Base-by-base conservation (phyloP, 2,888 invertebrate genomes). In the Xestobium rufovillosum region DNA sequence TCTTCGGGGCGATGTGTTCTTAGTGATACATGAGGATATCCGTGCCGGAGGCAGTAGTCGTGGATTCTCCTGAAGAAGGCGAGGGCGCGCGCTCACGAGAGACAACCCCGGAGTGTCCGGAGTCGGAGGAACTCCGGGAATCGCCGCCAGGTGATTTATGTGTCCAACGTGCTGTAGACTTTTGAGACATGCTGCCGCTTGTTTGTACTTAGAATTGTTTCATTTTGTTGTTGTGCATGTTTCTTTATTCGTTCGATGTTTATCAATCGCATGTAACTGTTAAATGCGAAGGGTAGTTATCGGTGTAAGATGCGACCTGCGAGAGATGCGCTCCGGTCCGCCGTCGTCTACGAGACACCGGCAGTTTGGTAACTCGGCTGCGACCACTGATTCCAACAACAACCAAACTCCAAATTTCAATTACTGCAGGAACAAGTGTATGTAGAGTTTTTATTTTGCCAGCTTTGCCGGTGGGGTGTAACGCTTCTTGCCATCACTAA, bases 321-420 rank as follows among this genome's bases (percentile, higher is more conserved):
- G 51, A 60, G 62, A 57, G 51, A 63, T 63, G 63, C 61, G 61
- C 50, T 58, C 61, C 53, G 61, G 61, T 54, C 59, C 60, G 55
- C 59, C 59, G 50, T 51, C 52, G 52, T n/a, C n/a, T n/a, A 49
- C 55, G 47, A 52, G 52, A 50, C 51, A 56, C 42, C 57, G 48
- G 28, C 39, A 36, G 33, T 37, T 42, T 44, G 42, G 45, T 38
- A 34, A 43, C 43, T 36, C 48, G 40, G 34, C n/a, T n/a, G n/a
- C 44, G 41, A 45, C 44, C 42, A 59, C 56, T 38, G 61, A 61
- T 50, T 52, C 52, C 55, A 61, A 61, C 59, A 62, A 62, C 54
- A 61, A 63, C 50, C 57, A 58, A 23, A 45, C 60, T 31, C 50
- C 47, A 47, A 55, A 48, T 49, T 60, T 56, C 51, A 54, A 51